phyloP scores from a whole-genome alignment of 2,797 vertebrate genomes.

The Thamnophis elegans region DNA sequence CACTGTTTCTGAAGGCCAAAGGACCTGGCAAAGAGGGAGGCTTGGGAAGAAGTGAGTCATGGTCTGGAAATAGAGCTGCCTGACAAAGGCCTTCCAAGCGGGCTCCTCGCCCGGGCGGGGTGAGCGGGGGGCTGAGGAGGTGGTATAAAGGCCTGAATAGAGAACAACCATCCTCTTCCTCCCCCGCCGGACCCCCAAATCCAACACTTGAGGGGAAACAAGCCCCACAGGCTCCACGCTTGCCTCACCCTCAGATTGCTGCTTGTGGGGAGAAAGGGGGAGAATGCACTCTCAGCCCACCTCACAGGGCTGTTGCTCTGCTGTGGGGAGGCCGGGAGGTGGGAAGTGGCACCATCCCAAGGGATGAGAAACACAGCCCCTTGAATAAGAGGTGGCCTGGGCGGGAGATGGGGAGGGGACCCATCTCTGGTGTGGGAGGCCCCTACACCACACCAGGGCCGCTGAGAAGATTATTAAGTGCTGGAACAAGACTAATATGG shows the following conservation, averaged over 20 bases:
- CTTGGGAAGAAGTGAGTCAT: constrained; percentile 1
- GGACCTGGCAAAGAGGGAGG: background rate
- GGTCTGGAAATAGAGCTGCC: background rate
- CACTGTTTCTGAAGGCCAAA: background rate
- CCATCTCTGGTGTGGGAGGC: background rate
- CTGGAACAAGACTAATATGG: no score
- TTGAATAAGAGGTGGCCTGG: background rate
- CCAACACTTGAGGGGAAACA: background rate
- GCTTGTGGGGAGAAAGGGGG: no score
- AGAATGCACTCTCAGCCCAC: background rate
- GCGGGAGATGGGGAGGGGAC: background rate
- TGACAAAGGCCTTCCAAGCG: background rate
- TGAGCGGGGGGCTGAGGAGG: no score
- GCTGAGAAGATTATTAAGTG: no score
- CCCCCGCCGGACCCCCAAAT: fast-evolving
- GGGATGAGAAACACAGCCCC: background rate
- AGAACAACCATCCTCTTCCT: no score
- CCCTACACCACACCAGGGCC: no score
- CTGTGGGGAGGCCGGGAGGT: no score
- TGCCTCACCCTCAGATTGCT: background rate
- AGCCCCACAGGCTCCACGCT: background rate
- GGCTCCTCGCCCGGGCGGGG: background rate
- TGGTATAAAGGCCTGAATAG: background rate
- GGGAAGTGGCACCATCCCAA: no score
- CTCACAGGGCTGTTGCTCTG: background rate